Conservation (phyloP, 2,888 invertebrate genomes). For the Nymphalis polychloros region DNA sequence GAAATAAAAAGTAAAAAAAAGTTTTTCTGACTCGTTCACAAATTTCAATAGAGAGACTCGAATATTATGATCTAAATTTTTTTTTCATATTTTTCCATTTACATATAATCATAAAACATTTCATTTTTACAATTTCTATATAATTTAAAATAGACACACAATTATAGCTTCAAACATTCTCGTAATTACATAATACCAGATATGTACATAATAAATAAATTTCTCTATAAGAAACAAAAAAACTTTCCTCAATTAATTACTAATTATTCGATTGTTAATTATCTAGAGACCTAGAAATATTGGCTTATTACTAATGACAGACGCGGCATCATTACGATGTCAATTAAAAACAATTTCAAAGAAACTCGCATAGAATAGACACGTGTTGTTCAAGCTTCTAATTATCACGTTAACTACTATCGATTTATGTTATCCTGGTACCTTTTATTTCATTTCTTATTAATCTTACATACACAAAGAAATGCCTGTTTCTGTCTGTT, state of each 20-base stretch:
- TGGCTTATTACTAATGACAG: background rate
- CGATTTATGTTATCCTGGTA: conserved; percentile 10
- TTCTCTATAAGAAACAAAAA: background rate
- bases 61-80: too few species aligned
- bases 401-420: conserved; percentile 20
- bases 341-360: conserved; percentile 18
- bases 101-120: too few species aligned
- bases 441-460: background rate
- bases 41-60: too few species aligned
- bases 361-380: conserved; percentile 20
- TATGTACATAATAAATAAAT: background rate
- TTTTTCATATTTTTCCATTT: too few species aligned
- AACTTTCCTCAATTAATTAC: background rate
- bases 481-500: too few species aligned
- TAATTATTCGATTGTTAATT: conserved; percentile 2
- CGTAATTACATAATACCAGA: too few species aligned
- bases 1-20: too few species aligned
- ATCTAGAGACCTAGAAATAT: background rate
- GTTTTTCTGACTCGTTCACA: too few species aligned
- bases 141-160: too few species aligned
- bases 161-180: too few species aligned
- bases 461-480: too few species aligned
- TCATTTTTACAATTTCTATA: too few species aligned
- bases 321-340: conserved; percentile 7
- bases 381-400: conserved; percentile 18